These are phyloP conservation scores for Parapristionchus giblindavisi DNA, from an alignment of 2,888 invertebrate species.

Conservation along the genomic window DNA sequence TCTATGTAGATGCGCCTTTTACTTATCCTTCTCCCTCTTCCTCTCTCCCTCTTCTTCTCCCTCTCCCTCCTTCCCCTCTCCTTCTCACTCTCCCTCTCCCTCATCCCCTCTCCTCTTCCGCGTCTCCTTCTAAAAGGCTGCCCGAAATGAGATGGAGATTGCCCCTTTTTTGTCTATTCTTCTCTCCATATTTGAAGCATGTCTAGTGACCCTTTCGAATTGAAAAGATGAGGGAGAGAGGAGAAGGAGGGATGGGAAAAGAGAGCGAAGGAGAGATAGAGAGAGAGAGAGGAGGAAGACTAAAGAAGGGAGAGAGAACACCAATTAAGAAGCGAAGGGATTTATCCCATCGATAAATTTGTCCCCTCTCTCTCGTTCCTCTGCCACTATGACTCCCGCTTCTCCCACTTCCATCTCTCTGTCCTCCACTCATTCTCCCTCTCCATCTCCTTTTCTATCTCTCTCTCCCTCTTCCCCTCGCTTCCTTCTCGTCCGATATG, in stretches of 20 bases:
- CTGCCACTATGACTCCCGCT: background rate
- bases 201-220: no score
- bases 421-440: slow-evolving; percentile 11
- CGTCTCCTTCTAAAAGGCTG: slow-evolving; percentile 3
- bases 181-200: no score
- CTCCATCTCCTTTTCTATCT: slow-evolving; percentile 15
- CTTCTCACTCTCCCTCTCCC: slow-evolving; percentile 36
- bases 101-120: slow-evolving; percentile 38
- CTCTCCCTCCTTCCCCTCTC: slow-evolving; percentile 23
- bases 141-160: background rate
- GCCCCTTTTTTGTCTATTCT: background rate
- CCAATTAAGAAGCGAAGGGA: background rate
- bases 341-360: background rate
- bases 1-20: background rate
- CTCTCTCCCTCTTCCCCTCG: slow-evolving; percentile 18
- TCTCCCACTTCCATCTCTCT: slow-evolving; percentile 17
- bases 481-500: background rate
- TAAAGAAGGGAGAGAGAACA: background rate
- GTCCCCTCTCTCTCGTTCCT: background rate
- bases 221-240: slow-evolving; percentile 8
- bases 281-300: background rate
- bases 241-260: slow-evolving; percentile 11
- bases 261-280: slow-evolving; percentile 7
- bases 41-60: slow-evolving; percentile 34
- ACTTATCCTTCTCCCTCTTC: background rate